Base-by-base conservation (phyloP, 2,113 vertebrate species). In the Noctilio leporinus region DNA sequence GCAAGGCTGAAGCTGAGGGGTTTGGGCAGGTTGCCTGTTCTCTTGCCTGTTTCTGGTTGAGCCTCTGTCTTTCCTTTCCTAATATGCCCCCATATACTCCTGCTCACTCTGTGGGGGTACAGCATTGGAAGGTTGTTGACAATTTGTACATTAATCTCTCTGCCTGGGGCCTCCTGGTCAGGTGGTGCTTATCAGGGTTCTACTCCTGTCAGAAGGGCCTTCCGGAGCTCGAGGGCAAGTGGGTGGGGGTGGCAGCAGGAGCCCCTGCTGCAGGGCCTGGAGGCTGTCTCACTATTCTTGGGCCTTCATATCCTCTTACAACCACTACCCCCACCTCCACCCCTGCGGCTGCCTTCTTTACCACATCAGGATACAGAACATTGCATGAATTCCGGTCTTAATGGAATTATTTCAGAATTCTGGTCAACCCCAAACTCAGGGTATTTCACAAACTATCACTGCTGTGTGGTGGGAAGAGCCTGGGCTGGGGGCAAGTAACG, bases 321-420 rank as follows among this genome's bases (percentile, higher is more conserved):
- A 75, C 72, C 72, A 47, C 70, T 30, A 45, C 95, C 92, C 97
- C 95, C 19, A 81, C 89, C 75, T 86, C 84, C 80, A 75, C 72
- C 92, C 82, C 62, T 96, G 85, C 35, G 82, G 96, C 97, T 0
- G 97, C 97, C 95, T 97, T 93, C 97, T 97, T 98, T 97, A 99
- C 98, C 98, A 99, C 98, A 98, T 99, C 98, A 99, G 98, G 98
- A 99, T 99, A 98, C 98, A 98, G 98, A 98, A 85, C 98, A 95
- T 97, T 95, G 96, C 98, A 98, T 98, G 98, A 98, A 98, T 98
- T 98, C 98, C 98, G 98, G 98, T 98, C 96, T 75, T 97, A 98
- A 98, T 96, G 96, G 97, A 97, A 98, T 98, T 98, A 98, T 98
- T 98, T 98, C 98, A 98, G 98, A 38, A 97, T 97, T 98, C 97